Percentiles rank a stretch among this genome's conserved stretches.
Evolutionary conservation across 2,797 vertebrate species (phyloP).

Genomic region (Syngnathus rostellatus): DNA sequence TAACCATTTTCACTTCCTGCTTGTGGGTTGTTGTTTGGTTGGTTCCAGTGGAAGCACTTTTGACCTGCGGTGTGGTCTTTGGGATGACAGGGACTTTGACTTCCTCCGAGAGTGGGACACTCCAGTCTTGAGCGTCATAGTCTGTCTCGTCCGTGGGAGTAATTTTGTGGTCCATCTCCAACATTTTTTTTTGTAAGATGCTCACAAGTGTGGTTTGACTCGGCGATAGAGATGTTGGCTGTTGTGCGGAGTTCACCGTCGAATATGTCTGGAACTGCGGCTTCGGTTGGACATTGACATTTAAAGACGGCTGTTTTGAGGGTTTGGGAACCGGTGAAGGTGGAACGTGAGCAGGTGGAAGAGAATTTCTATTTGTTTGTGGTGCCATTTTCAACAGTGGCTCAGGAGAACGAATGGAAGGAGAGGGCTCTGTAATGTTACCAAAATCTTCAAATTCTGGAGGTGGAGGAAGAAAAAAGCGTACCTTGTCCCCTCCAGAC

Average conservation of each 20-base stretch:
- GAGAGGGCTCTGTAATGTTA: constrained; percentile 40
- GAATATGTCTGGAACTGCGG: constrained; percentile 26
- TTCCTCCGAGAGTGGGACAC: constrained; percentile 46
- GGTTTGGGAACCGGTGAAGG: constrained; percentile 24
- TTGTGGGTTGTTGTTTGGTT: constrained; percentile 48
- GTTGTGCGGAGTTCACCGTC: constrained; percentile 18
- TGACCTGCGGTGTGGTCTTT: constrained; percentile 25
- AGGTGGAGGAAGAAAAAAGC: constrained; percentile 67
- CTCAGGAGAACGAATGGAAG: constrained; percentile 47
- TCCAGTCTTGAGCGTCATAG: constrained; percentile 64
- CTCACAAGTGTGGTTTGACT: constrained; percentile 68
- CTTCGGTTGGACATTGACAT: constrained; percentile 14
- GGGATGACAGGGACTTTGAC: constrained; percentile 25
- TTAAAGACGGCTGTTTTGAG: constrained; percentile 28
- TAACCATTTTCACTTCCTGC: constrained; percentile 50
- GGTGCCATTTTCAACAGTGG: constrained; percentile 42
- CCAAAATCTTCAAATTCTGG: constrained; percentile 65
- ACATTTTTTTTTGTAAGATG: constrained; percentile 75
- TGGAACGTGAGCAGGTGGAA: constrained; percentile 8
- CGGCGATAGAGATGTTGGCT: constrained; percentile 30
- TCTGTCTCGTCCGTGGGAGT: constrained; percentile 37
- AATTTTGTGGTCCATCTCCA: constrained; percentile 72
- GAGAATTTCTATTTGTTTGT: not conserved
- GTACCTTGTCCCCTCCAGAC: constrained; percentile 9
- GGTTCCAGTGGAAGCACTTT: constrained; percentile 12